These are phyloP conservation scores for Drosophila pseudotakahashii DNA, from an alignment of 2,888 invertebrate genomes.

Conservation along the genomic window DNA sequence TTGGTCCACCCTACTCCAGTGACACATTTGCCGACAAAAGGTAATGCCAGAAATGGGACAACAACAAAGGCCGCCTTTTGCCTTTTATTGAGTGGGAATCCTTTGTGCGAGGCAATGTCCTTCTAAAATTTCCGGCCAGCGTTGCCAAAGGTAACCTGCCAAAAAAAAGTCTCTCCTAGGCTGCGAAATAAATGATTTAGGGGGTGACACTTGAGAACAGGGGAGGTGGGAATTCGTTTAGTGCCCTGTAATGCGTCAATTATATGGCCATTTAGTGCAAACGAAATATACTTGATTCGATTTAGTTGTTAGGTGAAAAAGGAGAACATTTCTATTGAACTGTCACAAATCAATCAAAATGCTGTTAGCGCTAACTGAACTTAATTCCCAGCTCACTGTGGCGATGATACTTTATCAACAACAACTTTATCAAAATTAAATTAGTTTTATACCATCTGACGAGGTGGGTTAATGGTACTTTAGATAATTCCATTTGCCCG, in stretches of 20 bases:
- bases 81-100: constrained; percentile 27
- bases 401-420: not conserved
- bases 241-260: constrained; percentile 57
- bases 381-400: constrained; percentile 27
- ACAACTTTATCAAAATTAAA: not conserved
- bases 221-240: constrained; percentile 4
- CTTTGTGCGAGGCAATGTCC: constrained; percentile 23
- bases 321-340: not conserved
- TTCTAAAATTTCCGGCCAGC: constrained; percentile 31
- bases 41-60: constrained; percentile 17
- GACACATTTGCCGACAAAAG: constrained; percentile 25
- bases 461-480: not conserved
- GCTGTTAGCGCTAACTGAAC: not conserved
- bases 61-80: constrained; percentile 23
- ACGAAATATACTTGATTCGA: constrained; percentile 50
- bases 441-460: not conserved
- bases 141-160: constrained; percentile 19
- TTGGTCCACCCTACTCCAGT: constrained; percentile 8
- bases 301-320: constrained; percentile 46
- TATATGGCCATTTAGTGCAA: constrained; percentile 63
- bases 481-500: not conserved
- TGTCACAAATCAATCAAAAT: constrained; percentile 60
- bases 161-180: constrained; percentile 16
- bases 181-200: constrained; percentile 28
- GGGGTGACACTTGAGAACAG: constrained; percentile 4